phyloP scores from a whole-genome alignment of 2,797 vertebrate genomes.

The Siniperca scherzeri region DNA sequence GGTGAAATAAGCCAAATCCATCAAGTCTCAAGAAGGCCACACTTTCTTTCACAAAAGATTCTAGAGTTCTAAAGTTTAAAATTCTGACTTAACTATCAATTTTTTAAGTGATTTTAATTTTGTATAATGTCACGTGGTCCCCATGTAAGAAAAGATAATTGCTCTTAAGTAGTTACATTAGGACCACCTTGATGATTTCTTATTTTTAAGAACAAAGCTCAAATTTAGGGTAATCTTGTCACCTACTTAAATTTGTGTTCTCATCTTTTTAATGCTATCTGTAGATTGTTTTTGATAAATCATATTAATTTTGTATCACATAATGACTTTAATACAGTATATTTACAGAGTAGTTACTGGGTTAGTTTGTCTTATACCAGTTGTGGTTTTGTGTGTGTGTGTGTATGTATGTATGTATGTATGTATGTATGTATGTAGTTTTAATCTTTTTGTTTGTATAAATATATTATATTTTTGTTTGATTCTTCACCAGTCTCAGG shows the following conservation, averaged over 20 bases:
- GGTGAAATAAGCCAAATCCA: background rate
- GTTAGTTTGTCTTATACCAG: background rate
- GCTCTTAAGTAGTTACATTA: background rate
- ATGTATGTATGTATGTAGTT: no score
- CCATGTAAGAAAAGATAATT: background rate
- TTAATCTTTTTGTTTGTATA: background rate
- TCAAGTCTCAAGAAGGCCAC: background rate
- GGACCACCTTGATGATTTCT: background rate
- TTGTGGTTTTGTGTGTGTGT: background rate
- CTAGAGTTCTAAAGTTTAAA: background rate
- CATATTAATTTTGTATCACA: background rate
- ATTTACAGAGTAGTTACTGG: background rate
- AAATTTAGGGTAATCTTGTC: background rate
- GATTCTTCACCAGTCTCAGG: constrained; percentile 89
- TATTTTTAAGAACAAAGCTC: background rate
- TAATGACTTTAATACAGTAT: background rate
- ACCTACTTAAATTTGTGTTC: background rate
- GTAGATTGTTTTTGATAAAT: background rate
- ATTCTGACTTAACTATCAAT: background rate
- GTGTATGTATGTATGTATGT: no score
- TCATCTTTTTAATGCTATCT: background rate
- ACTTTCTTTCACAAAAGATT: background rate
- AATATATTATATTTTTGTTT: background rate
- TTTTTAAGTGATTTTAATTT: background rate
- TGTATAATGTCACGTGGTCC: background rate